These are phyloP conservation scores for Eupithecia pulchellata DNA, from an alignment of 2,888 invertebrate species.

Conservation along the genomic window DNA sequence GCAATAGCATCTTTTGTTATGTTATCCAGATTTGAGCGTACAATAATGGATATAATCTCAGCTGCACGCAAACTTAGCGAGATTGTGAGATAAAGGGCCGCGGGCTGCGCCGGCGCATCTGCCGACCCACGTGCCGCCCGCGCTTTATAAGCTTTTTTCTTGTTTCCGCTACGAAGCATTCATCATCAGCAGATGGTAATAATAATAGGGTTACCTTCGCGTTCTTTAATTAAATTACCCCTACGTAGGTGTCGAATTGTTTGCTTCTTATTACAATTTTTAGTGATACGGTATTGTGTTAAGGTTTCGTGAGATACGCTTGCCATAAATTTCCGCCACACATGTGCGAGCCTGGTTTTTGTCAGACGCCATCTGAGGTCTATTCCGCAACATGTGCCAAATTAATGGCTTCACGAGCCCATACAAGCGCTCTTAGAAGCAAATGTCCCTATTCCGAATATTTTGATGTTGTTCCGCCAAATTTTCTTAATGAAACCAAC, in stretches of 20 bases:
- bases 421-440: constrained; percentile 60
- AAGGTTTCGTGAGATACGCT: constrained; percentile 55
- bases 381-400: constrained; percentile 77
- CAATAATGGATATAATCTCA: constrained; percentile 73
- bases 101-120: constrained; percentile 78
- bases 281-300: constrained; percentile 48
- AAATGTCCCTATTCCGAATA: constrained; percentile 31
- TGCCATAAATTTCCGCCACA: constrained; percentile 66
- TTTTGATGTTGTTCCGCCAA: constrained; percentile 14
- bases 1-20: constrained; percentile 48
- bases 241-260: constrained; percentile 59
- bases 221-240: constrained; percentile 74
- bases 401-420: constrained; percentile 57
- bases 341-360: constrained; percentile 80
- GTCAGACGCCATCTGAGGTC: constrained; percentile 73
- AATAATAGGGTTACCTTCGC: constrained; percentile 72
- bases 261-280: constrained; percentile 55
- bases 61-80: constrained; percentile 66
- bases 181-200: constrained; percentile 80
- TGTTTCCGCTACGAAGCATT: constrained; percentile 72
- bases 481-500: constrained; percentile 15
- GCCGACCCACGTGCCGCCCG: constrained; percentile 82
- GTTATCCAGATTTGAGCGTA: constrained; percentile 61
- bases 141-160: constrained; percentile 67
- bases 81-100: constrained; percentile 72